Evolutionary conservation across 2,797 vertebrate species (phyloP).

Genomic region (Remorina albescens): DNA sequence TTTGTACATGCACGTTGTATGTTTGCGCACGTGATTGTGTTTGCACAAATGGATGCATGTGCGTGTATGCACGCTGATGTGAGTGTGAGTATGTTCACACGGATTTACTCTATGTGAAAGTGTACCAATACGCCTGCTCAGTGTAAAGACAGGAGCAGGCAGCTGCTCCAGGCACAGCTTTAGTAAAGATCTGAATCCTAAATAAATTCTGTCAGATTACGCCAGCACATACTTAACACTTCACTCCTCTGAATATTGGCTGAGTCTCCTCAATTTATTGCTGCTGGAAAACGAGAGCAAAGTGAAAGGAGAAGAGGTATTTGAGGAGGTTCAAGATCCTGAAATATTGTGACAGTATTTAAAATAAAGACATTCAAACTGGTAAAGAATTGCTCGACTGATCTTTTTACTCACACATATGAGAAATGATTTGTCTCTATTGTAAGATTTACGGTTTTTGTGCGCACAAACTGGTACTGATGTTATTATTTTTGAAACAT

Average conservation of each 20-base stretch:
- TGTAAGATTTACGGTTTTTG: too few species aligned
- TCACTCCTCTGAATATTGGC: constrained; percentile 58
- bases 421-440: constrained; percentile 2
- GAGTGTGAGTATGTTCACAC: constrained; percentile 1
- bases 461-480: constrained; percentile 36
- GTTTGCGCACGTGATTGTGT: not conserved
- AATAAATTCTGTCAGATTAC: constrained; percentile 75
- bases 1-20: not conserved
- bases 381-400: not conserved
- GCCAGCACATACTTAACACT: constrained; percentile 66
- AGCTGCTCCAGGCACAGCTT: constrained; percentile 70
- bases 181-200: constrained; percentile 69
- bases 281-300: constrained; percentile 32
- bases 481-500: constrained; percentile 59
- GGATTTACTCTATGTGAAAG: constrained; percentile 40
- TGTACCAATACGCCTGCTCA: constrained; percentile 44
- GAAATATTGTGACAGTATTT: constrained; percentile 4
- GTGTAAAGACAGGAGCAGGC: constrained; percentile 64
- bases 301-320: constrained; percentile 40
- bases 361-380: not conserved
- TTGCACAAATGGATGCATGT: not conserved
- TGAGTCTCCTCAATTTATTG: constrained; percentile 55
- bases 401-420: not conserved
- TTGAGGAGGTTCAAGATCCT: constrained; percentile 13
- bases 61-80: not conserved